phyloP scores from a whole-genome alignment of 1,140 invertebrate species.

The Zaprionus gabonicus region DNA sequence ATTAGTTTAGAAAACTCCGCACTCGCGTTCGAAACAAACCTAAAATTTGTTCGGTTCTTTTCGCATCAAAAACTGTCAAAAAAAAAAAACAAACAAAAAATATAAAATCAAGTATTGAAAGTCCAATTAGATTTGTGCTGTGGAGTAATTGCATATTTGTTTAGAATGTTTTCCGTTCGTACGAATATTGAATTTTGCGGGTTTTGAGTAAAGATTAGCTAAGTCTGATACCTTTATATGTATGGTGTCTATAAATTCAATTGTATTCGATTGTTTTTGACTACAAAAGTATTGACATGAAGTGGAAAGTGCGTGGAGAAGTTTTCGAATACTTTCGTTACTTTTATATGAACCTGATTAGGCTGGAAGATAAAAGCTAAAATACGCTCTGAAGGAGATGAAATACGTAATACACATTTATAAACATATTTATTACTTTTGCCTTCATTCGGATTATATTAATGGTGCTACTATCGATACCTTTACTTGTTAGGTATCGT shows the following conservation, averaged over 20 bases:
- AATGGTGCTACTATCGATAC: too few species aligned
- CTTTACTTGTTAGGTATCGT: too few species aligned
- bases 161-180: not conserved
- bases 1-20: conserved; percentile 83
- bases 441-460: too few species aligned
- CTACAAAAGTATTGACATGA: not conserved
- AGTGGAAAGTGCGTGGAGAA: not conserved
- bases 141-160: not conserved
- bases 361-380: too few species aligned
- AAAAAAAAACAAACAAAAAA: conserved; percentile 36
- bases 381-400: too few species aligned
- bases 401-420: too few species aligned
- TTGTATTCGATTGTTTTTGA: too few species aligned
- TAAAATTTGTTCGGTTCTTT: conserved; percentile 78
- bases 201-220: not conserved
- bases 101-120: conserved; percentile 16
- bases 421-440: too few species aligned
- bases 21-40: conserved; percentile 79
- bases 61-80: conserved; percentile 36
- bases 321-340: not conserved
- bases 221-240: too few species aligned
- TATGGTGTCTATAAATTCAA: too few species aligned
- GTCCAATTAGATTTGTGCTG: conserved; percentile 25
- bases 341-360: too few species aligned
- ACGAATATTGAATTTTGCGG: too few species aligned